A percentile compares a stretch with the other conserved stretches of the same genome.
Conservation (phyloP, 2,797 vertebrate species). For the Rhinatrema bivittatum region DNA sequence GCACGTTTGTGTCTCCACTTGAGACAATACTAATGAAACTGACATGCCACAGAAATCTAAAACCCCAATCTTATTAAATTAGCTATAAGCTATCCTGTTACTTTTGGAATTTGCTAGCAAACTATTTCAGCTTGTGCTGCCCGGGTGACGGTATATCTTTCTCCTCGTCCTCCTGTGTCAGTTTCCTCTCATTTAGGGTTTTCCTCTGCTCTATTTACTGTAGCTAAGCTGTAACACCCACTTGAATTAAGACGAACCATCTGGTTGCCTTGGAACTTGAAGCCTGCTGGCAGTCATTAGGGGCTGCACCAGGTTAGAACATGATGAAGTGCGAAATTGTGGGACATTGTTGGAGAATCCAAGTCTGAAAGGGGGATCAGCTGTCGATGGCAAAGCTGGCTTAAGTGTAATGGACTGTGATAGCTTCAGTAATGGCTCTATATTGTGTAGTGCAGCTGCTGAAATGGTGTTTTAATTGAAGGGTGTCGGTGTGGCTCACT, state of each 20-base stretch:
- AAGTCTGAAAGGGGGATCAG: conserved; percentile 31
- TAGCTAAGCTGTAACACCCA: conserved; percentile 17
- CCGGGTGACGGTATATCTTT: not conserved
- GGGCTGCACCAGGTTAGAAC: conserved; percentile 29
- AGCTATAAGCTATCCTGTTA: not conserved
- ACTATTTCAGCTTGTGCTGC: conserved; percentile 2
- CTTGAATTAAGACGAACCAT: conserved; percentile 21
- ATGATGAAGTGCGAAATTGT: conserved; percentile 42
- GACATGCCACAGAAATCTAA: not conserved
- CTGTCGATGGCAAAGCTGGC: conserved; percentile 26
- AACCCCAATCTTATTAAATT: not conserved
- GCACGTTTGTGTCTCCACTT: not conserved
- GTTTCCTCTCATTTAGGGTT: conserved; percentile 18
- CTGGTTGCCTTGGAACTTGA: conserved; percentile 28
- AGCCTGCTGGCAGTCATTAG: conserved; percentile 28
- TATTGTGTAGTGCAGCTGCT: conserved; percentile 28
- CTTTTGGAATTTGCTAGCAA: conserved; percentile 3
- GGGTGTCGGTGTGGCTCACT: conserved; percentile 17
- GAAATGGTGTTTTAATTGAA: conserved; percentile 34
- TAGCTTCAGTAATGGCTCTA: conserved; percentile 11
- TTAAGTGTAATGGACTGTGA: conserved; percentile 13
- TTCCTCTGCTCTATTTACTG: not conserved
- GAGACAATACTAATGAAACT: conserved; percentile 1
- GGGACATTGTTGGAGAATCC: conserved; percentile 27
- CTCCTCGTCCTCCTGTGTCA: conserved; percentile 15